Base-by-base conservation (phyloP, 2,113 vertebrate genomes). In the Rhadina sibilatrix region DNA sequence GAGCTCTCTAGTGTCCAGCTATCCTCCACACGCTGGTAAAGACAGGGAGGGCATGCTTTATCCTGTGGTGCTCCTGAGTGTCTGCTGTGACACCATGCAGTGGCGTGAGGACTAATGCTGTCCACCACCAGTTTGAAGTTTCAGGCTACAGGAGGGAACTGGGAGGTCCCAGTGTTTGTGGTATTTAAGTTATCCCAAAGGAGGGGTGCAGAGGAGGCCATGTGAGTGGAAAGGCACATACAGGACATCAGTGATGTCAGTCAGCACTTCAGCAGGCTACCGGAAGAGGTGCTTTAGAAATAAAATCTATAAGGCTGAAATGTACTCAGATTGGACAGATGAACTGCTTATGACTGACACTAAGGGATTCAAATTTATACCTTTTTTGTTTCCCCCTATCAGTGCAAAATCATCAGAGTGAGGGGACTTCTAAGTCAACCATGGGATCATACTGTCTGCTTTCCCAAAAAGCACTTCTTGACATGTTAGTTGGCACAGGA, bases 141-240 rank as follows among this genome's bases (percentile, higher is more conserved):
- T 69, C 50, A 77, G 37, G 69, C 5, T 35, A 19, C 19, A 53
- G 4, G 44, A 49, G 15, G 47, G 12, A 84, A 28, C 6, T 15
- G 22, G 15, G 27, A 77, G 13, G 11, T 54, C 15, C 27, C 33
- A 35, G 30, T 44, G 40, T 68, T 83, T 79, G 17, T 5, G 12
- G 6, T 44, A 20, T 42, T 74, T 33, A 42, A 65, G 5, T 44
- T 91, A 38, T 5, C 15, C 28, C 4, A 4, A 64, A 50, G 19
- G 23, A 70, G 9, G 4, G 4, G 5, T 64, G 37, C 30, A 71
- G 60, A 46, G 0, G 2, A 68, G 10, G 24, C 9, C 2, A 0
- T 44, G 9, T 11, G 57, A 44, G 15, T 60, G 33, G 38, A 71
- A 71, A 76, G 22, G 6, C 31, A 15, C 11, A 11, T 6, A 9